Base-by-base conservation (phyloP, 2,797 vertebrate species). In the Australoheros facetus region DNA sequence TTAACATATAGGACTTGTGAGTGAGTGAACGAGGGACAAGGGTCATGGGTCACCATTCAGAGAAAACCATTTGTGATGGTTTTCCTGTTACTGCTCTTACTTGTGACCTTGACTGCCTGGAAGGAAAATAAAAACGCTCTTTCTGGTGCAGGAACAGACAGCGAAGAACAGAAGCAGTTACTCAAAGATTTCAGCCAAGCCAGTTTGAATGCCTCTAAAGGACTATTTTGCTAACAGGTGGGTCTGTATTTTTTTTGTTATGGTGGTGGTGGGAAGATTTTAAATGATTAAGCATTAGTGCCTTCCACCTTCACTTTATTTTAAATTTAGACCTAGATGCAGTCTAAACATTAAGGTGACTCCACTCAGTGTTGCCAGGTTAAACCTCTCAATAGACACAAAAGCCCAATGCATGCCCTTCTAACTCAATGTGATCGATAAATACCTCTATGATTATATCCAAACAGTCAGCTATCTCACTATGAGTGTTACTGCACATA, bases 401-500 rank as follows among this genome's bases (percentile, higher is more conserved):
- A 51, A 69, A 71, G 73, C 5, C 56, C 17, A 53, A 56, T 55
- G 14, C 23, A 77, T 66, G 79, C 55, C 32, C 71, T 69, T 87
- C 58, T 79, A 64, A 86, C 74, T 87, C 23, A 42, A 30, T 28
- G 39, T 71, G 37, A 70, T 73, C 42, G 13, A 79, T 26, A 75
- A 79, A 51, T 70, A 79, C 75, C 39, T 19, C 62, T 64, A 42
- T 28, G 34, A 42, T 66, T 32, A 83, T 42, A 76, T 58, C 79
- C 78, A 51, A 83, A 75, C 80, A 75, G 53, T 71, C 28, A 66
- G 55, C 30, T 70, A 72, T 73, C 45, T 82, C 56, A 72, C 71
- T 26, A 60, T 80, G 57, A 82, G 55, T 57, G 73, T 59, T 79
- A 83, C 79, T 84, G 86, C 78, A 88, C 84, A 87, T 80, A 77